Evolutionary conservation across 2,797 vertebrate species (phyloP).

Genomic region (Gephyroberyx darwinii): DNA sequence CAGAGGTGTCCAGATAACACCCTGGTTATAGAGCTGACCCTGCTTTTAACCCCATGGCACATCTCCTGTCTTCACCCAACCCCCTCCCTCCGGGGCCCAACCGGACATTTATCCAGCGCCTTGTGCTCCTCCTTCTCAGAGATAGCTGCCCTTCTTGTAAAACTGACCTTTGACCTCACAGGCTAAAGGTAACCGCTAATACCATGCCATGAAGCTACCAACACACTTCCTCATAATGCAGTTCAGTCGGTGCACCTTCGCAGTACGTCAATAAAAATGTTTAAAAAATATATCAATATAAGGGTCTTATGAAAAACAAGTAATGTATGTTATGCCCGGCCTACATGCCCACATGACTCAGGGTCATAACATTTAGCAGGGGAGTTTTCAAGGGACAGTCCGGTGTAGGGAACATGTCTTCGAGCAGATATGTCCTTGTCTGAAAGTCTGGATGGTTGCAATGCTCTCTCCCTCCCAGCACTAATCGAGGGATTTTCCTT

Average conservation of each 20-base stretch:
- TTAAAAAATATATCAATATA: too few relatives aligned
- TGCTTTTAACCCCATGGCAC: constrained; percentile 61
- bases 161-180: constrained; percentile 59
- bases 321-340: too few relatives aligned
- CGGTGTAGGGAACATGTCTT: constrained; percentile 35
- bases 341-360: too few relatives aligned
- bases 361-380: too few relatives aligned
- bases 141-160: constrained; percentile 59
- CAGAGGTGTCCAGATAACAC: constrained; percentile 61
- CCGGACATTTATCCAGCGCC: constrained; percentile 56
- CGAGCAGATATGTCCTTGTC: constrained; percentile 6
- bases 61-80: constrained; percentile 55
- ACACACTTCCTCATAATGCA: constrained; percentile 9
- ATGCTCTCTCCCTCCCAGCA: constrained; percentile 55
- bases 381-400: constrained; percentile 23
- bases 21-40: constrained; percentile 62
- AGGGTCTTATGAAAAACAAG: too few relatives aligned
- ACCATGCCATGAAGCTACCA: constrained; percentile 24
- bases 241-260: constrained; percentile 14
- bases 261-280: neutral
- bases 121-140: constrained; percentile 39
- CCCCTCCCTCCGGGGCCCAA: constrained; percentile 6
- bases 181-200: constrained; percentile 68
- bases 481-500: constrained; percentile 77
- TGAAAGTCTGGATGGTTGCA: constrained; percentile 56